A percentile compares a stretch with the other conserved stretches of the same genome.
phyloP scores from a whole-genome alignment of 2,888 invertebrate species.

The Epicampocera succincta region DNA sequence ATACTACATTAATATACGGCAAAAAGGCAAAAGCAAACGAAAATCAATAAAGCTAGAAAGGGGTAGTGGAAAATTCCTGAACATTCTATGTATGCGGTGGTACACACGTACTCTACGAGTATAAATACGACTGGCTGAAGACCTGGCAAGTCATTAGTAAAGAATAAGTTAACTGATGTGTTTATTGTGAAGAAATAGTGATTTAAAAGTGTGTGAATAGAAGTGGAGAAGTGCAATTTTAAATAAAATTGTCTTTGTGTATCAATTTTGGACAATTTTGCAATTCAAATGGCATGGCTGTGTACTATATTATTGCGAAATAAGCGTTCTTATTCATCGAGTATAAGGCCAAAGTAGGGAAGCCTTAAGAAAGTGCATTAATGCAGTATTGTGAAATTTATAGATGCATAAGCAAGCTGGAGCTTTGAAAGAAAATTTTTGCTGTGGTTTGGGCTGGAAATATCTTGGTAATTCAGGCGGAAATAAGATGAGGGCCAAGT shows the following conservation, averaged over 20 bases:
- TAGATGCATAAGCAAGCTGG: no score
- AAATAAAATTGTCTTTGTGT: no score
- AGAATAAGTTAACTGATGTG: slow-evolving; percentile 33
- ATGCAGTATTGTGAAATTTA: no score
- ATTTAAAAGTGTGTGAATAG: slow-evolving; percentile 14
- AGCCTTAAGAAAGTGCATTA: no score
- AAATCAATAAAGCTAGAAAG: slow-evolving; percentile 64
- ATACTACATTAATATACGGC: background rate
- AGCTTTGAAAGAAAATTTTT: no score
- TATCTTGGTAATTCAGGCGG: no score
- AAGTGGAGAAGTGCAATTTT: slow-evolving; percentile 7
- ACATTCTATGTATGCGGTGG: slow-evolving; percentile 26
- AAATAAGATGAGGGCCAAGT: no score
- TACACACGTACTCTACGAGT: slow-evolving; percentile 47
- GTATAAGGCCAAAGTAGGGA: background rate
- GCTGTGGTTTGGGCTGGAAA: no score
- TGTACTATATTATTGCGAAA: background rate
- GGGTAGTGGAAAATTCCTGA: slow-evolving; percentile 62
- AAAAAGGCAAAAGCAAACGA: background rate
- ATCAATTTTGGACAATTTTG: no score
- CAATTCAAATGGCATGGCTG: no score
- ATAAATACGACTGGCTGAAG: slow-evolving; percentile 56
- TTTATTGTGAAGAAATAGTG: background rate
- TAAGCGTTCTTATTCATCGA: background rate
- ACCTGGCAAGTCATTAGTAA: slow-evolving; percentile 28